Evolutionary conservation across 92 coral and sea anemone species (phyloP).

Genomic region (Zoanthus sansibaricus): DNA sequence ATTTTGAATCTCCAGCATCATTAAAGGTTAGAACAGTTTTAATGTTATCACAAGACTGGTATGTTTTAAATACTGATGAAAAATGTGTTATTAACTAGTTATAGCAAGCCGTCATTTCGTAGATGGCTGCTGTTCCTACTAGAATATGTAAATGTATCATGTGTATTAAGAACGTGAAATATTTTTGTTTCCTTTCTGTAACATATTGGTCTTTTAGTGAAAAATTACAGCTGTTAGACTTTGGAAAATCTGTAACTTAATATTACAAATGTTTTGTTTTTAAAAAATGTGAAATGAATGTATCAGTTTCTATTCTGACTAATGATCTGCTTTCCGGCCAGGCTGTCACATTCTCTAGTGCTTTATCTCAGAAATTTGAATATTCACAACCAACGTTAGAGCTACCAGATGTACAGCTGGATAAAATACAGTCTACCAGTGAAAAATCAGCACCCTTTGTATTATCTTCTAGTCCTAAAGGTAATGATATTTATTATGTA

Average conservation of each 20-base stretch:
- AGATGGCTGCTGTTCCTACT: too few relatives aligned
- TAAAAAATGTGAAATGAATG: too few relatives aligned
- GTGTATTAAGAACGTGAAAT: too few relatives aligned
- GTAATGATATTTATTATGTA: not conserved
- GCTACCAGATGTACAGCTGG: conserved; percentile 21
- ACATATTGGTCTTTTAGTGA: too few relatives aligned
- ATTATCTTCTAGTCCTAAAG: not conserved
- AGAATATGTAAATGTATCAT: too few relatives aligned
- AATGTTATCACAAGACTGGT: not conserved
- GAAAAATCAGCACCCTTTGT: not conserved
- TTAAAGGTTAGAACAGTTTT: conserved; percentile 47
- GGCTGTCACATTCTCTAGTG: conserved; percentile 82
- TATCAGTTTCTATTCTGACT: not conserved
- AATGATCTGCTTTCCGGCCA: conserved; percentile 42
- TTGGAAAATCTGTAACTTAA: too few relatives aligned
- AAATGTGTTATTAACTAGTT: not conserved
- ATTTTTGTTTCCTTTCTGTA: too few relatives aligned
- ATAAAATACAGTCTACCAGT: not conserved
- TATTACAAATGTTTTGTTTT: too few relatives aligned
- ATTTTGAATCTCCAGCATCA: conserved; percentile 77
- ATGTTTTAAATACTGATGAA: not conserved
- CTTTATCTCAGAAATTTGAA: conserved; percentile 69
- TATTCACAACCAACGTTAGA: conserved; percentile 61
- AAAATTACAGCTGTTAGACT: too few relatives aligned
- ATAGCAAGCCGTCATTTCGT: not conserved